These are phyloP conservation scores for Rhinella marina DNA, from an alignment of 2,797 vertebrate species.

Conservation along the genomic window DNA sequence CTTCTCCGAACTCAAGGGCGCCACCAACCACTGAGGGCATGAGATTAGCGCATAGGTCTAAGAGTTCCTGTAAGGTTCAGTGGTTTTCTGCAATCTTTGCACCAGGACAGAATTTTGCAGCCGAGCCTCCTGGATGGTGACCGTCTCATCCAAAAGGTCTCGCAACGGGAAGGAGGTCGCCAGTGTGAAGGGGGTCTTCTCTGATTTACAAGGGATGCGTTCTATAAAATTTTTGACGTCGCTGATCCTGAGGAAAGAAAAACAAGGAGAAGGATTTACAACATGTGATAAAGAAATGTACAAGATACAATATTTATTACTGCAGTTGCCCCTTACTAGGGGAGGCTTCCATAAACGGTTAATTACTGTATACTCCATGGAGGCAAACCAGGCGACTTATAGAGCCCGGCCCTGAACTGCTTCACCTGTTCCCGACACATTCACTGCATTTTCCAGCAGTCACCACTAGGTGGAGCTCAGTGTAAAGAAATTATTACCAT, in stretches of 20 bases:
- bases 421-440: no score
- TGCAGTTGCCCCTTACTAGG: no score
- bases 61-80: slow-evolving; percentile 69
- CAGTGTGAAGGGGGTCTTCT: slow-evolving; percentile 81
- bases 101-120: slow-evolving; percentile 88
- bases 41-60: neutral
- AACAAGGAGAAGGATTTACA: neutral
- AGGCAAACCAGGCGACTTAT: no score
- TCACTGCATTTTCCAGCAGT: no score
- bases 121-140: slow-evolving; percentile 86
- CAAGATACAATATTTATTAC: no score
- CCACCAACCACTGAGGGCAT: neutral
- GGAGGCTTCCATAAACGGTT: no score
- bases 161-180: slow-evolving; percentile 85
- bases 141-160: slow-evolving; percentile 79
- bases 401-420: no score
- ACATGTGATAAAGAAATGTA: no score
- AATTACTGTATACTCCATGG: no score
- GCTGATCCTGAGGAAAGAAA: slow-evolving; percentile 77
- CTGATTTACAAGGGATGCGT: slow-evolving; percentile 78
- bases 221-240: slow-evolving; percentile 88
- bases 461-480: no score
- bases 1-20: neutral
- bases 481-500: no score
- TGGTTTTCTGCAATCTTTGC: slow-evolving; percentile 82